Conservation (phyloP, 2,797 vertebrate genomes). For the Vultur gryphus region DNA sequence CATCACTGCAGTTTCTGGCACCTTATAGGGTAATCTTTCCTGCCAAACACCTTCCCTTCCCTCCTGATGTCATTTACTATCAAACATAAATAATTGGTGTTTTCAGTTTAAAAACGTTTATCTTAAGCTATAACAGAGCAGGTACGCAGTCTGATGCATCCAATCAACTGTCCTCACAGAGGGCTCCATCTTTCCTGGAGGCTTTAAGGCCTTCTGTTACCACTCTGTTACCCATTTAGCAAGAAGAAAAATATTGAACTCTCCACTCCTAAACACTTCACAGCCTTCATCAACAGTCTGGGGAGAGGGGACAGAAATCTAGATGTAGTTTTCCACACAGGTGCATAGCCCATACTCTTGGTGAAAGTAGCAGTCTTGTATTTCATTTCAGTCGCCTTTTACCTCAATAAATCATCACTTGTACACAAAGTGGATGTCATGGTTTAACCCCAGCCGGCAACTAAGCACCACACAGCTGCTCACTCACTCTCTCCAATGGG, state of each 20-base stretch:
- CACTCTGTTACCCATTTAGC: neutral
- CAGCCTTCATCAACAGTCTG: neutral
- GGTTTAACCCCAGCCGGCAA: neutral
- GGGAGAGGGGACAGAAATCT: neutral
- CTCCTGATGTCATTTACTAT: neutral
- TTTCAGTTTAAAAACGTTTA: neutral
- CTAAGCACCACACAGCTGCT: neutral
- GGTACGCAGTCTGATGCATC: neutral
- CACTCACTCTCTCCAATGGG: rapidly evolving
- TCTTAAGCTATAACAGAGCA: neutral
- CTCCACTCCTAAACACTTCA: neutral
- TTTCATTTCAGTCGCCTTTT: neutral
- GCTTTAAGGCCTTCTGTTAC: neutral
- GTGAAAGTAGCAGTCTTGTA: neutral
- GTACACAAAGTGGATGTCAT: neutral
- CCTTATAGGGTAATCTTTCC: neutral
- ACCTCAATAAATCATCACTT: neutral
- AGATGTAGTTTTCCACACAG: neutral
- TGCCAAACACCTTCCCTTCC: neutral
- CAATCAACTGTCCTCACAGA: neutral
- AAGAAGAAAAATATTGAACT: neutral
- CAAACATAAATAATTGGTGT: neutral
- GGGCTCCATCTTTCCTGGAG: neutral
- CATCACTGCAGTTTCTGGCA: neutral
- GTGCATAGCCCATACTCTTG: neutral